These are phyloP conservation scores for Odobenus rosmarus DNA, from an alignment of 2,113 vertebrate genomes.

Conservation along the genomic window DNA sequence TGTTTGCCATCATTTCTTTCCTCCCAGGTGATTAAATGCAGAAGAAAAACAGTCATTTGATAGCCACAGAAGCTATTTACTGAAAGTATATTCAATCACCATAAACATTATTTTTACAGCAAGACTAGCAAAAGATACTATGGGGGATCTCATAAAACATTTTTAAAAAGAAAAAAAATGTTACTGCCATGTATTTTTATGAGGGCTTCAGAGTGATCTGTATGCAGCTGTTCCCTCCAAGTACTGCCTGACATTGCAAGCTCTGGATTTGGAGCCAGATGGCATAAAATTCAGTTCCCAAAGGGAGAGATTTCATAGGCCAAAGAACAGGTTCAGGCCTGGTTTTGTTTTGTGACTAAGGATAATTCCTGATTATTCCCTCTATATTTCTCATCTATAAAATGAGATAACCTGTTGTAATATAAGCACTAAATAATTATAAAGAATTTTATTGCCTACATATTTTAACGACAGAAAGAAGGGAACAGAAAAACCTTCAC, in stretches of 20 bases:
- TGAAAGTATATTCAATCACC: constrained; percentile 77
- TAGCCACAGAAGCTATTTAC: constrained; percentile 74
- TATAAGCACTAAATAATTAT: constrained; percentile 31
- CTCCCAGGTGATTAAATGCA: constrained; percentile 75
- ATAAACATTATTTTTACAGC: constrained; percentile 79
- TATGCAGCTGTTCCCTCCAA: constrained; percentile 61
- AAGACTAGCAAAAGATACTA: constrained; percentile 71
- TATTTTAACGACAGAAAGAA: constrained; percentile 11
- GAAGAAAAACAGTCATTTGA: constrained; percentile 71
- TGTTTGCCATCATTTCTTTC: constrained; percentile 72
- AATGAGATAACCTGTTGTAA: neutral
- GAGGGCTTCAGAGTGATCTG: constrained; percentile 65
- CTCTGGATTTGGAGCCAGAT: constrained; percentile 56
- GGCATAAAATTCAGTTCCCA: constrained; percentile 58
- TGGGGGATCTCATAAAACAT: constrained; percentile 72
- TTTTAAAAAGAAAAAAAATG: constrained; percentile 74
- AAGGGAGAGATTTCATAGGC: constrained; percentile 44
- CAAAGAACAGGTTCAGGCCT: constrained; percentile 40
- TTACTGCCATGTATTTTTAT: constrained; percentile 70
- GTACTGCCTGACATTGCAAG: constrained; percentile 59
- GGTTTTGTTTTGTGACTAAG: constrained; percentile 15
- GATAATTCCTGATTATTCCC: constrained; percentile 7
- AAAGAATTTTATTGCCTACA: neutral
- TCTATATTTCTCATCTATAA: neutral
- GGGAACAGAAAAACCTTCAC: neutral